Conservation (phyloP, 2,888 invertebrate genomes). For the Scaptomyza polygonia region DNA sequence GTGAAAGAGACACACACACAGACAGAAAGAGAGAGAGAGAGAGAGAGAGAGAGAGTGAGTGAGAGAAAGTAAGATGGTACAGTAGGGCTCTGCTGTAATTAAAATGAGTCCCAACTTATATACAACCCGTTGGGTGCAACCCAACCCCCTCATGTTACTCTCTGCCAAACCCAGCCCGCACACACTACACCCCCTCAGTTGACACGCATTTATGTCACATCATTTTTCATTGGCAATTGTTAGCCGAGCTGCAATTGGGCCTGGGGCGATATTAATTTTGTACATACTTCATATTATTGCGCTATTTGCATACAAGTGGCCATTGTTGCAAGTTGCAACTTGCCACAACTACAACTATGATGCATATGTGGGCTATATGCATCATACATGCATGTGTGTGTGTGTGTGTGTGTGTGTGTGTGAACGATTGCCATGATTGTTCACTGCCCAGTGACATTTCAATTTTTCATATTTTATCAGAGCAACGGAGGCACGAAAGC, state of each 20-base stretch:
- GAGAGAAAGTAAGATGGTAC: conserved; percentile 17
- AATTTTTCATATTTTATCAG: conserved; percentile 75
- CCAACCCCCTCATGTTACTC: not conserved
- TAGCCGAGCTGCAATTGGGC: conserved; percentile 68
- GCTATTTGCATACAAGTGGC: conserved; percentile 73
- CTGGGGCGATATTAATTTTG: conserved; percentile 71
- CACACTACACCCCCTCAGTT: not conserved
- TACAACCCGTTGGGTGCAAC: not conserved
- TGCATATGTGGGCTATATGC: conserved; percentile 11
- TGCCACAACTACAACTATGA: conserved; percentile 36
- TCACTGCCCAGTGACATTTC: conserved; percentile 66
- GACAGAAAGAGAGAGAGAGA: conserved; percentile 6
- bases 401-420: conserved; percentile 10
- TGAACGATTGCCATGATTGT: conserved; percentile 53
- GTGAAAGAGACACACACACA: not conserved
- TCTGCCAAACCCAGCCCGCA: too few relatives aligned
- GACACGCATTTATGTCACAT: conserved; percentile 71
- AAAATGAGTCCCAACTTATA: conserved; percentile 77
- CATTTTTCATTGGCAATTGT: conserved; percentile 80
- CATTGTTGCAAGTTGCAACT: conserved; percentile 60
- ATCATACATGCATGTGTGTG: not conserved
- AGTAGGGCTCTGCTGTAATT: conserved; percentile 80
- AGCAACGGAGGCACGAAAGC: conserved; percentile 26
- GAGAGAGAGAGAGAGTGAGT: not conserved
- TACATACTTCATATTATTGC: conserved; percentile 78